Conservation (phyloP, 1,140 invertebrate species). For the Cryptotermes secundus region DNA sequence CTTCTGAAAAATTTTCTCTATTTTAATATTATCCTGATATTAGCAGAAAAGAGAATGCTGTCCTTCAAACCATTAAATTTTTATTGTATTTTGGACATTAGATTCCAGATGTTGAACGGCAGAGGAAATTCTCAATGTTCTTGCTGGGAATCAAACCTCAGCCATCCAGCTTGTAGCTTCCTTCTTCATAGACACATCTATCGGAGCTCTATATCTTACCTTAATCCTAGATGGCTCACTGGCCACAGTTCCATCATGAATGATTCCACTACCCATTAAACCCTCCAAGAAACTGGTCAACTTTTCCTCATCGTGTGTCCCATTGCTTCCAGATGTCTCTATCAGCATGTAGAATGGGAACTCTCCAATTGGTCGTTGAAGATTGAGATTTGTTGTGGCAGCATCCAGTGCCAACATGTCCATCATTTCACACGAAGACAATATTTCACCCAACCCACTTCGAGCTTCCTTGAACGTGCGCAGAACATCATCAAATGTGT, state of each 20-base stretch:
- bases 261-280: constrained; percentile 66
- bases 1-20: no score
- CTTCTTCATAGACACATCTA: no score
- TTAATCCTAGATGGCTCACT: constrained; percentile 76
- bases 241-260: constrained; percentile 81
- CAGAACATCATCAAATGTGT: constrained; percentile 75
- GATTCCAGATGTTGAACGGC: no score
- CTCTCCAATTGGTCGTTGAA: constrained; percentile 61
- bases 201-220: constrained; percentile 46
- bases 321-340: constrained; percentile 85
- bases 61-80: no score
- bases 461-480: constrained; percentile 72
- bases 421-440: constrained; percentile 93
- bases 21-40: no score
- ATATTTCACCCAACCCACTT: constrained; percentile 76
- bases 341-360: constrained; percentile 89
- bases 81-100: no score
- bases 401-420: constrained; percentile 68
- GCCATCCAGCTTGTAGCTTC: no score
- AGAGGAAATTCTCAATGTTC: no score
- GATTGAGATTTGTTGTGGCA: constrained; percentile 59
- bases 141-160: no score
- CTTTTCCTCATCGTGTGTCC: constrained; percentile 84
- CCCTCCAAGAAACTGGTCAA: constrained; percentile 74
- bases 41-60: no score